Percentiles rank a stretch among this genome's conserved stretches.
Evolutionary conservation across 2,113 vertebrate species (phyloP).

Genomic region (Barbus barbus): DNA sequence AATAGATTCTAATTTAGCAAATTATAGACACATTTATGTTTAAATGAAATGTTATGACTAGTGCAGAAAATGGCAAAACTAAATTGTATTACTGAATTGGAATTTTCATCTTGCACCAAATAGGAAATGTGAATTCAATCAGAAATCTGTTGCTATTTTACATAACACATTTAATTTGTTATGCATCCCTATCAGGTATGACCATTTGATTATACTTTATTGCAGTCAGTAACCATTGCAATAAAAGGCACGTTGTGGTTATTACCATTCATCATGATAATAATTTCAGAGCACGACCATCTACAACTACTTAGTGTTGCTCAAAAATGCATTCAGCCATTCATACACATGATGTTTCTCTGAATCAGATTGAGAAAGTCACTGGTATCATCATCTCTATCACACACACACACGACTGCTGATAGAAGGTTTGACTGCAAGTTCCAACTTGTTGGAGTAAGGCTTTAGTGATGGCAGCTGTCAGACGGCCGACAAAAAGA

Average conservation of each 20-base stretch:
- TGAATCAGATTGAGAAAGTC: background rate
- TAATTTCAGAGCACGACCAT: background rate
- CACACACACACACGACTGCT: too few species aligned
- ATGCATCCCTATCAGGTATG: background rate
- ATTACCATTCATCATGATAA: constrained; percentile 12
- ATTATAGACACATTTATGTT: background rate
- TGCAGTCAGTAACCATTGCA: background rate
- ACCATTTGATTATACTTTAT: background rate
- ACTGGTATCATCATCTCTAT: background rate
- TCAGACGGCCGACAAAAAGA: background rate
- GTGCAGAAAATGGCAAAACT: background rate
- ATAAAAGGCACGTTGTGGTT: background rate
- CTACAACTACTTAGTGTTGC: background rate
- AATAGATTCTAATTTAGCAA: background rate
- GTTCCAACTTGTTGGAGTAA: constrained; percentile 4
- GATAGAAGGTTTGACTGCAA: background rate
- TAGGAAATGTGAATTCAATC: background rate
- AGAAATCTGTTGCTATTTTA: background rate
- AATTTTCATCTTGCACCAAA: background rate
- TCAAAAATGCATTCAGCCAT: background rate
- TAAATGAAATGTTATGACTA: background rate
- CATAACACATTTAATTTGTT: background rate
- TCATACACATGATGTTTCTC: background rate
- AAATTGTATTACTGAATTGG: background rate
- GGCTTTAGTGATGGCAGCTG: background rate